These are phyloP conservation scores for Mechanitis mazaeus DNA, from an alignment of 2,888 invertebrate species.

Conservation along the genomic window DNA sequence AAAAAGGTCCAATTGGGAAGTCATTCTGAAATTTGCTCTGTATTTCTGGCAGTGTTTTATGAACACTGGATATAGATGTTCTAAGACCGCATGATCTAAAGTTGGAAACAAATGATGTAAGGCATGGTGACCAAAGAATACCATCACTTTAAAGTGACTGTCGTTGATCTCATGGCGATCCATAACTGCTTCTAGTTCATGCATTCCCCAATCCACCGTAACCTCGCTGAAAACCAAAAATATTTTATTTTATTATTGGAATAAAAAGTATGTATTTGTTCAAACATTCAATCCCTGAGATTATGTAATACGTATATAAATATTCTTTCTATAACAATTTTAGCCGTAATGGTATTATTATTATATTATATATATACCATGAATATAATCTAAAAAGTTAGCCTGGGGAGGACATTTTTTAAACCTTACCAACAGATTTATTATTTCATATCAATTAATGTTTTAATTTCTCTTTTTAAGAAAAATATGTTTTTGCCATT, in stretches of 20 bases:
- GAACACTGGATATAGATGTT: constrained; percentile 79
- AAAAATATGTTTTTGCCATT: too few species aligned
- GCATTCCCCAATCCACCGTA: constrained; percentile 84
- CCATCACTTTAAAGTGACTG: constrained; percentile 79
- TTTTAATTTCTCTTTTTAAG: background rate
- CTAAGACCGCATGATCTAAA: constrained; percentile 83
- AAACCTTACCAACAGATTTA: background rate
- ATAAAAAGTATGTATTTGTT: background rate
- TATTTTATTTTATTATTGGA: constrained; percentile 11
- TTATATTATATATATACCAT: background rate
- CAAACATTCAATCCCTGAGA: too few species aligned
- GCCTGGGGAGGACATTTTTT: constrained; percentile 9
- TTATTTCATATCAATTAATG: too few species aligned
- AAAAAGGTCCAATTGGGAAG: constrained; percentile 50
- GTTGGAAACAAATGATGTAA: constrained; percentile 89
- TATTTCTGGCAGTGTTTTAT: constrained; percentile 79
- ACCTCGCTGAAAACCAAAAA: constrained; percentile 50
- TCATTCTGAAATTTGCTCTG: constrained; percentile 66
- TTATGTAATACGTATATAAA: too few species aligned
- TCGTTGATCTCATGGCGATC: constrained; percentile 82
- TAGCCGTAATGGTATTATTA: too few species aligned
- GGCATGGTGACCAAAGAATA: constrained; percentile 85
- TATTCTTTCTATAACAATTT: too few species aligned
- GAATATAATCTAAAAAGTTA: constrained; percentile 17
- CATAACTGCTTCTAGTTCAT: constrained; percentile 84